A percentile compares a stretch with the other conserved stretches of the same genome.
Evolutionary conservation across 1,140 invertebrate genomes (phyloP).

Genomic region (Cyclina sinensis): DNA sequence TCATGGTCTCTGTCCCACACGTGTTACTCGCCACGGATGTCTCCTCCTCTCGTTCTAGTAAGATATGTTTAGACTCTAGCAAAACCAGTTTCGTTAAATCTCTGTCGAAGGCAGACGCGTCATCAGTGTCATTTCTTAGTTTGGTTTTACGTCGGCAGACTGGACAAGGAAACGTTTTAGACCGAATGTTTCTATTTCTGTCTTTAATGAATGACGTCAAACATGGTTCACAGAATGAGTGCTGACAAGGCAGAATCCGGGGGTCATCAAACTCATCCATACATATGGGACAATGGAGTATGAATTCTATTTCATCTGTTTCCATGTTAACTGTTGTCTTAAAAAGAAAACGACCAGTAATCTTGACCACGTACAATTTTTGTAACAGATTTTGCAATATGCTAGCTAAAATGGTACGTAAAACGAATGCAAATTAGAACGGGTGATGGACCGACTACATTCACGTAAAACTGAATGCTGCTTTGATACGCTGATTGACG

Average conservation of each 20-base stretch:
- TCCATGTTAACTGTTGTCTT: background rate
- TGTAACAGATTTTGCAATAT: too few relatives aligned
- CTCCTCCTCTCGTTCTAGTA: background rate
- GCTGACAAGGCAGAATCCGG: constrained; percentile 8
- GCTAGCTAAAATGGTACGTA: too few relatives aligned
- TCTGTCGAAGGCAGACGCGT: background rate
- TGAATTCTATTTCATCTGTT: background rate
- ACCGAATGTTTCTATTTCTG: background rate
- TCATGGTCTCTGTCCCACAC: background rate
- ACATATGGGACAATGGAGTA: constrained; percentile 25
- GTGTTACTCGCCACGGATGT: background rate
- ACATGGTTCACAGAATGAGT: constrained; percentile 20
- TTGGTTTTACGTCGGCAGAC: constrained; percentile 25
- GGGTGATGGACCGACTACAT: too few relatives aligned
- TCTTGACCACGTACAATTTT: too few relatives aligned
- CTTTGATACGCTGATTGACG: too few relatives aligned
- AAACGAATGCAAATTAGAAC: too few relatives aligned
- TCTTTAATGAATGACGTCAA: constrained; percentile 12
- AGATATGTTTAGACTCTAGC: background rate
- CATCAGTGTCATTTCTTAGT: background rate
- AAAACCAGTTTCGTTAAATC: background rate
- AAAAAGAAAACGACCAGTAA: background rate
- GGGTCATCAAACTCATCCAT: constrained; percentile 27
- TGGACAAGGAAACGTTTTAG: background rate
- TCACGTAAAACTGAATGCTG: too few relatives aligned